A percentile compares a stretch with the other conserved stretches of the same genome.
phyloP scores from a whole-genome alignment of 2,797 vertebrate species.

The Lacerta agilis region DNA sequence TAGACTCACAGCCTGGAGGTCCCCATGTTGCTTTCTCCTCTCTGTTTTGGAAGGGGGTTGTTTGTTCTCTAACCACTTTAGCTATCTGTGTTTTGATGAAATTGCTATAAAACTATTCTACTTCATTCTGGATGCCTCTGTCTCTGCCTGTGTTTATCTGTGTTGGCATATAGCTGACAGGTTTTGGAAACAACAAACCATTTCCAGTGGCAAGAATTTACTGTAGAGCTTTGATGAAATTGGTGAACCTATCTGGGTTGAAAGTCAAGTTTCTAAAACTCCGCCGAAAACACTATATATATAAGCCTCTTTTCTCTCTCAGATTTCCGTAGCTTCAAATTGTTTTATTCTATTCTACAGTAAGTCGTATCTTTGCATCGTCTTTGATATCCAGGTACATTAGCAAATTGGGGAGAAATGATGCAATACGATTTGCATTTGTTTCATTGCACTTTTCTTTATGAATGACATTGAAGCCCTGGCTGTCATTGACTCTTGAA shows the following conservation, averaged over 20 bases:
- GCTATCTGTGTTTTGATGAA: fast-evolving
- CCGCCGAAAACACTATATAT: slow-evolving; percentile 38
- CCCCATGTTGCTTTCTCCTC: not conserved
- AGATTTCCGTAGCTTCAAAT: slow-evolving; percentile 19
- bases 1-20: too few species aligned
- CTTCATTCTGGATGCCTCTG: not conserved
- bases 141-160: slow-evolving; percentile 10
- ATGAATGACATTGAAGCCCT: slow-evolving; percentile 45
- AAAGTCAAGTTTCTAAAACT: slow-evolving; percentile 34
- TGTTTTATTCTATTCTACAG: slow-evolving; percentile 21
- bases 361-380: slow-evolving; percentile 38
- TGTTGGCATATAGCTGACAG: not conserved
- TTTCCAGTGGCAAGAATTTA: not conserved
- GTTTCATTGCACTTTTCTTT: slow-evolving; percentile 47
- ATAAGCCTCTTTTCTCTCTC: not conserved
- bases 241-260: slow-evolving; percentile 21
- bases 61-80: fast-evolving
- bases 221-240: slow-evolving; percentile 35
- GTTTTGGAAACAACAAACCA: slow-evolving; percentile 15
- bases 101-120: fast-evolving
- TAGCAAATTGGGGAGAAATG: slow-evolving; percentile 19
- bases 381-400: slow-evolving; percentile 19
- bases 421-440: slow-evolving; percentile 48
- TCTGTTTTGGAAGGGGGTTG: not conserved
- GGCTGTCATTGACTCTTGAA: slow-evolving; percentile 55